These are phyloP conservation scores for Gerris lacustris DNA, from an alignment of 2,888 invertebrate genomes.

Conservation along the genomic window DNA sequence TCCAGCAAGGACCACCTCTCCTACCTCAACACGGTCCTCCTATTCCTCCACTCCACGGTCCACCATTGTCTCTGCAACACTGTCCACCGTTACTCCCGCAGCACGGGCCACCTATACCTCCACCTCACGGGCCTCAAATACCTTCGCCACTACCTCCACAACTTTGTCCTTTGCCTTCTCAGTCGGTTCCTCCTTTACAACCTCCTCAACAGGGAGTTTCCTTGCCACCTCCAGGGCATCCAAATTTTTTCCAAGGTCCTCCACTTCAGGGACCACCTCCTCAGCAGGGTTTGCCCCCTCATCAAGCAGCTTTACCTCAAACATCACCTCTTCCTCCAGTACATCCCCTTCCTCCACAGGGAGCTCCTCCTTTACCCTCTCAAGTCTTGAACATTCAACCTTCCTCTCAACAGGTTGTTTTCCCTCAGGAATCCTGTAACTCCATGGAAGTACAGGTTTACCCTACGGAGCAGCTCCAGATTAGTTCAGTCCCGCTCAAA, in stretches of 20 bases:
- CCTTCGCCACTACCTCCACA: slow-evolving; percentile 31
- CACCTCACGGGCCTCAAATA: slow-evolving; percentile 19
- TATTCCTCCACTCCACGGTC: slow-evolving; percentile 32
- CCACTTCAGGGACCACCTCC: slow-evolving; percentile 24
- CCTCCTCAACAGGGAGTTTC: slow-evolving; percentile 18
- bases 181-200: not conserved
- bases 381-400: not conserved
- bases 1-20: slow-evolving; percentile 16
- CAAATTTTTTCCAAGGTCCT: slow-evolving; percentile 24
- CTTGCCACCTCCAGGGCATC: slow-evolving; percentile 22
- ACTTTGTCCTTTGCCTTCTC: slow-evolving; percentile 20
- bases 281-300: slow-evolving; percentile 6
- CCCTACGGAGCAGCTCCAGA: not conserved
- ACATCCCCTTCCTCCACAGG: slow-evolving; percentile 26
- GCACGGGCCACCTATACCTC: slow-evolving; percentile 26
- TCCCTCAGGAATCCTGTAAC: not conserved
- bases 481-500: slow-evolving; percentile 37
- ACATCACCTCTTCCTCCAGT: slow-evolving; percentile 20
- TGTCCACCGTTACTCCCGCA: slow-evolving; percentile 28
- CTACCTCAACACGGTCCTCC: slow-evolving; percentile 25
- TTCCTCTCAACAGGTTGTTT: not conserved
- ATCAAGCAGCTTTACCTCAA: slow-evolving; percentile 15
- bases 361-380: slow-evolving; percentile 21
- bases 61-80: slow-evolving; percentile 29
- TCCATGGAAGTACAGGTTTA: not conserved